These are phyloP conservation scores for Azemiops feae DNA, from an alignment of 2,113 vertebrate species.

Conservation along the genomic window DNA sequence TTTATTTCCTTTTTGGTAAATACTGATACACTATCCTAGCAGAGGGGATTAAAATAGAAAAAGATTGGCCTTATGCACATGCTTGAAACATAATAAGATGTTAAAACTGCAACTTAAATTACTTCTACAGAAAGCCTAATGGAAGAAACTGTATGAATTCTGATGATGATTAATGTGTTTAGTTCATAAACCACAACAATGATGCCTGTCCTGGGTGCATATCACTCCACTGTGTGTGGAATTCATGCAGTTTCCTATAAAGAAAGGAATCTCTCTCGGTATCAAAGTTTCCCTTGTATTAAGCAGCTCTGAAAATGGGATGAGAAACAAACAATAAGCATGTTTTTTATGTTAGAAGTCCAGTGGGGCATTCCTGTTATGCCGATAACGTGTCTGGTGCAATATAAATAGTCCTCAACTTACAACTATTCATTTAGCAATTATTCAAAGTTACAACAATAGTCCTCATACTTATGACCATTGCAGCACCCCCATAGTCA, in stretches of 20 bases:
- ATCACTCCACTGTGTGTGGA: not conserved
- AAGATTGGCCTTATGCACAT: slow-evolving; percentile 24
- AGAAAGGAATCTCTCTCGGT: not conserved
- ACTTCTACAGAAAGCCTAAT: not conserved
- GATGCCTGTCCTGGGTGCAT: not conserved
- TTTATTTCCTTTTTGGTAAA: slow-evolving; percentile 1
- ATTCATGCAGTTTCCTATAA: not conserved
- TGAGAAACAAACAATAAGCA: slow-evolving; percentile 1
- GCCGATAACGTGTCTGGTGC: not conserved
- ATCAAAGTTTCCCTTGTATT: not conserved
- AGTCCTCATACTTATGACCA: not conserved
- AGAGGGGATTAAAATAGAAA: slow-evolving; percentile 1
- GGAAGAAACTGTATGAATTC: not conserved
- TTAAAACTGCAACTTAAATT: not conserved
- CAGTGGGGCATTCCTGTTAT: not conserved
- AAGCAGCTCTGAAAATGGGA: slow-evolving; percentile 7
- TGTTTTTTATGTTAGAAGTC: not conserved
- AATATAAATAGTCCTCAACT: not conserved
- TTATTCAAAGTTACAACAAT: not conserved
- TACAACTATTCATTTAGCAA: not conserved
- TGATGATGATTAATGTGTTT: not conserved
- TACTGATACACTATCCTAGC: not conserved
- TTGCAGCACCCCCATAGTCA: not conserved
- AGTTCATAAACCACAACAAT: not conserved
- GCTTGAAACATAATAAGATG: slow-evolving; percentile 32